These are phyloP conservation scores for Himalopsyche kuldschensis DNA, from an alignment of 2,888 invertebrate genomes.

Conservation along the genomic window DNA sequence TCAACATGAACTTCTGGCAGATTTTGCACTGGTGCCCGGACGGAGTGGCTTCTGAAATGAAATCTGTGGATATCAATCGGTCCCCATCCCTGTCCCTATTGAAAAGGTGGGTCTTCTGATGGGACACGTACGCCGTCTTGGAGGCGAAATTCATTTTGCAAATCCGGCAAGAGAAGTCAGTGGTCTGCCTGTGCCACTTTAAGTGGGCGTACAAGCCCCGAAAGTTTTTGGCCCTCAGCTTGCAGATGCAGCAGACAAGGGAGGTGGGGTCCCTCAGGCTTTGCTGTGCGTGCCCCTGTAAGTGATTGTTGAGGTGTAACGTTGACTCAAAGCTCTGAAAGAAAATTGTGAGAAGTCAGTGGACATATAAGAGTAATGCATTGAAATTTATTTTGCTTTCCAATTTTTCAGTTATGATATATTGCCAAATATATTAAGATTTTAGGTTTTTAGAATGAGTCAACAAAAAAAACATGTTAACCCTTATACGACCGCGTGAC, in stretches of 20 bases:
- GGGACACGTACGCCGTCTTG: slow-evolving; percentile 49
- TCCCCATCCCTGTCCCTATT: slow-evolving; percentile 50
- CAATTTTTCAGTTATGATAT: too few relatives aligned
- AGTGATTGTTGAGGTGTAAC: slow-evolving; percentile 54
- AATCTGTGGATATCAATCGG: neutral
- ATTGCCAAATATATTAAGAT: too few relatives aligned
- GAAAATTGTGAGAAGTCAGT: neutral
- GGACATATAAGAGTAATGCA: too few relatives aligned
- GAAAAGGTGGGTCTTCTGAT: slow-evolving; percentile 57
- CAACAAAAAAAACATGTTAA: too few relatives aligned
- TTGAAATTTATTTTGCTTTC: too few relatives aligned
- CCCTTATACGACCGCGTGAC: too few relatives aligned
- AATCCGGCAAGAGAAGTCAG: slow-evolving; percentile 57
- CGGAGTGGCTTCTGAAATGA: slow-evolving; percentile 40
- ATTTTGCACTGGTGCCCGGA: slow-evolving; percentile 51
- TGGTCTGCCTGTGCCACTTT: slow-evolving; percentile 57
- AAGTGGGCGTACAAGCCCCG: slow-evolving; percentile 53
- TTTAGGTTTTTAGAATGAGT: too few relatives aligned
- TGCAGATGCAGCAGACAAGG: slow-evolving; percentile 54
- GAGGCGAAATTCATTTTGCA: slow-evolving; percentile 55
- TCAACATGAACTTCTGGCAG: slow-evolving; percentile 56
- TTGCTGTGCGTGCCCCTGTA: slow-evolving; percentile 54
- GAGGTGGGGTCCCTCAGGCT: slow-evolving; percentile 51
- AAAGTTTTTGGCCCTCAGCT: slow-evolving; percentile 53
- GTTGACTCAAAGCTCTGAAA: slow-evolving; percentile 55